Base-by-base conservation (phyloP, 1,140 invertebrate genomes). In the Gryon sp. region DNA sequence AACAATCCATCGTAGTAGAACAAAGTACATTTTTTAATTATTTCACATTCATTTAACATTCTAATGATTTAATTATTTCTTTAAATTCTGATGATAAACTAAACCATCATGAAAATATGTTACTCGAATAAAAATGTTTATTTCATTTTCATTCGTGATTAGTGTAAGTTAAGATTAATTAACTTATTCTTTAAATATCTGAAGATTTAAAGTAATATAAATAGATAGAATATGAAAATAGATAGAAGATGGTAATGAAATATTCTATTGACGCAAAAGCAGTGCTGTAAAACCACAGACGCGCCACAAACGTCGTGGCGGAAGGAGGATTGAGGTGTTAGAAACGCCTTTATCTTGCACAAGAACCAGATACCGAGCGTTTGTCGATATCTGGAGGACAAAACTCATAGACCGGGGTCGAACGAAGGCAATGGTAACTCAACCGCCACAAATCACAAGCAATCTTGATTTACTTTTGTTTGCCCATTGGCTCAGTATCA, bases 391-490 rank as follows among this genome's bases (percentile, higher is more conserved):
- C 81, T 79, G 74, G 74, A 76, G 69, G 72, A 76, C 66, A 77
- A 83, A 83, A 83, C 80, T 83, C 76, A 15, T 16, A 78, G 43
- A 65, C 70, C 45, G 72, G 70, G 70, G 53, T 79, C 75, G 73
- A 80, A 80, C 78, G 79, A 68, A 77, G 65, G 66, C 57, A 38
- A 19, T 41, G 41, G 65, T 26, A 73, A 73, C 65, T 74, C 76
- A 70, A 76, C 62, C 50, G 59, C 83, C 81, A 84, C 83, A 85
- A 86, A 86, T 86, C 84, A 86, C 80, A 68, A 70, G 80, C 83
- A 86, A 85, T 86, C 83, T 86, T 83, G 86, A 86, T 84, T 86
- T 86, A 86, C 83, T 85, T 82, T 73, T 84, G 82, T 86, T 84
- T 84, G 83, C 80, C 75, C 80, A 82, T 84, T 83, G 82, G 82